phyloP scores from a whole-genome alignment of 23 tunicate genomes.

The Trididemnum miniatum region DNA sequence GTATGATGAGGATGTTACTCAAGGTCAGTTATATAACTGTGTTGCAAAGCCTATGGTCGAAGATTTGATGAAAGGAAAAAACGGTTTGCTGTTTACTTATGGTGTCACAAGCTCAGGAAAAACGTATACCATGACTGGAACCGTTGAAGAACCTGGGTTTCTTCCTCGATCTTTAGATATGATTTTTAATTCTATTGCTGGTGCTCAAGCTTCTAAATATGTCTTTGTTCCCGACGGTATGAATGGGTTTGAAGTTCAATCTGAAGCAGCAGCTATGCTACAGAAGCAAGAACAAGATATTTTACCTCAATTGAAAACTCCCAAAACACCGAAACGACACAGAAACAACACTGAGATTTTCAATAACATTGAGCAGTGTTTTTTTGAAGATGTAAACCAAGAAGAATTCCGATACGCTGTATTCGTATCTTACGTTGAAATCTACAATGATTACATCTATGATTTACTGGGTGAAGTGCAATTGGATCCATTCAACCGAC shows the following conservation, averaged over 20 bases:
- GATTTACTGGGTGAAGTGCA: constrained; percentile 86
- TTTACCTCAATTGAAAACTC: constrained; percentile 54
- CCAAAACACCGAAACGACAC: constrained; percentile 49
- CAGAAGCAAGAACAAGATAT: constrained; percentile 90
- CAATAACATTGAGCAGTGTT: constrained; percentile 77
- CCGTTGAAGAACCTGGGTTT: constrained; percentile 89
- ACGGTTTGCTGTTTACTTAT: constrained; percentile 94
- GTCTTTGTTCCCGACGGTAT: constrained; percentile 83
- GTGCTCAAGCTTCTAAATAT: constrained; percentile 84
- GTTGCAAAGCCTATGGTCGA: constrained; percentile 90
- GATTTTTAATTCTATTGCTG: constrained; percentile 82
- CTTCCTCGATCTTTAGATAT: constrained; percentile 92
- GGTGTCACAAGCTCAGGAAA: constrained; percentile 99
- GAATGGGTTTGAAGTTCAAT: constrained; percentile 80
- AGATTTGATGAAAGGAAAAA: constrained; percentile 80
- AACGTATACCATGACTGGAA: constrained; percentile 99
- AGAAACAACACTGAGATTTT: constrained; percentile 31
- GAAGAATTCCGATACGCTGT: constrained; percentile 84
- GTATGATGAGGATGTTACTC: constrained; percentile 50
- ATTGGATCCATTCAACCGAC: constrained; percentile 62
- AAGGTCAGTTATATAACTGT: constrained; percentile 52
- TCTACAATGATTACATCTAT: constrained; percentile 91
- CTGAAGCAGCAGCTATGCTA: constrained; percentile 78
- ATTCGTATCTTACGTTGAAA: constrained; percentile 93
- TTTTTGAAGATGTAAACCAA: constrained; percentile 62